phyloP scores from a whole-genome alignment of 2,797 vertebrate genomes.

The Bovichtus variegatus region DNA sequence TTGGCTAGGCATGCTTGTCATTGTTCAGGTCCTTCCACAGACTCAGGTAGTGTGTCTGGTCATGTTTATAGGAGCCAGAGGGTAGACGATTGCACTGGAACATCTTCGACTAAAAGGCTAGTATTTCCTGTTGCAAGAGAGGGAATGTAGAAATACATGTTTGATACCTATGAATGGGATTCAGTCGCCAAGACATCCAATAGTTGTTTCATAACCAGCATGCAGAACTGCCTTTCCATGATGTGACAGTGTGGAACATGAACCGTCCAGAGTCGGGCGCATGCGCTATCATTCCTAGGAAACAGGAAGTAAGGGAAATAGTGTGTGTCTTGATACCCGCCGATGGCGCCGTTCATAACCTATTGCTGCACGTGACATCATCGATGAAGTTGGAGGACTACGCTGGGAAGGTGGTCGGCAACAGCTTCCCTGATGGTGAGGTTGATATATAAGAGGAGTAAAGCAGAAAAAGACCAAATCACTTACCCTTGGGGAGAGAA shows the following conservation, averaged over 20 bases:
- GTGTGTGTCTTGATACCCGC: background rate
- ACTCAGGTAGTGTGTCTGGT: constrained; percentile 10
- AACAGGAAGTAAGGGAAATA: background rate
- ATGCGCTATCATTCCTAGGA: background rate
- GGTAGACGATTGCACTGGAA: constrained; percentile 11
- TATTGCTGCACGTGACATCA: background rate
- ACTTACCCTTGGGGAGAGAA: background rate
- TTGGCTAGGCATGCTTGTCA: constrained; percentile 2
- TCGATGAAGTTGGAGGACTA: background rate
- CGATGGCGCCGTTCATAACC: background rate
- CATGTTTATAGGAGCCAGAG: constrained; percentile 7
- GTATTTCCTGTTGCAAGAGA: constrained; percentile 28
- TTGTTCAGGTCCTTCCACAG: constrained; percentile 4
- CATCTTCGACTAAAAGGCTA: constrained; percentile 3
- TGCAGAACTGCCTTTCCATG: background rate
- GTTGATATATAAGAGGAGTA: background rate
- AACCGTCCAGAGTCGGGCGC: background rate
- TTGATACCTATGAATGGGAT: constrained; percentile 1
- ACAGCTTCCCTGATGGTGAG: background rate
- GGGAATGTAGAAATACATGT: constrained; percentile 37
- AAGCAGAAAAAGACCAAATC: background rate
- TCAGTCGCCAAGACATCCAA: background rate
- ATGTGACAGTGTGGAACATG: background rate
- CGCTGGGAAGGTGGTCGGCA: background rate
- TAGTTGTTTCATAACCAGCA: background rate